Evolutionary conservation across 2,113 vertebrate species (phyloP), one percentile per base, ranked within the genome.

Genomic region (Pagrus major): DNA sequence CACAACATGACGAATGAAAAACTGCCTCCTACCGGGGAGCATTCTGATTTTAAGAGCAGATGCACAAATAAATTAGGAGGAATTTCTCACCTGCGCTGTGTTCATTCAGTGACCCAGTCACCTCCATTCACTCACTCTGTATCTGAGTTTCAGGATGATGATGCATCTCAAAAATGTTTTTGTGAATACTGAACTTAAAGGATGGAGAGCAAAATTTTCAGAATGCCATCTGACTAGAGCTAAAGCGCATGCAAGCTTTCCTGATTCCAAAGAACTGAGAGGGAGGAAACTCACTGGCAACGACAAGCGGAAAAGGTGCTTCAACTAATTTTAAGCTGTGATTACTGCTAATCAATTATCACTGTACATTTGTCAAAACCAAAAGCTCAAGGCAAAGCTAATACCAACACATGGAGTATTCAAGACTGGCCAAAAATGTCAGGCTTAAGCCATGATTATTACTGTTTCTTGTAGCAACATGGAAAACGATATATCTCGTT

Each of bases 221-320:
- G 7, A 35, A 14, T 5, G 0, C 16, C 15, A 51, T 51, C 8
- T 69, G 33, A 68, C 41, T 31, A 65, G 5, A 41, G 25, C 41
- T 18, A 46, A 70, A 54, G 9, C 27, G 9, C 12, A 16, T 10
- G 23, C 11, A 27, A 1, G 49, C 1, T n/a, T 59, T 23, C 8
- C 33, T 60, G 49, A 20, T 55, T 76, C 15, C 35, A 55, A 75
- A 33, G 6, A n/a, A 2, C 37, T 2, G 11, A 20, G 10, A 51
- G 14, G 5, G 68, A 12, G 16, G 20, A 39, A 47, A 47, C 12
- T 68, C 15, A 9, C 25, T 64, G 56, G 71, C 65, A 65, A 41
- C 10, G 23, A 47, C 42, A 49, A 72, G 41, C 74, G 54, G 54
- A 80, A 74, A 77, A 66, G 25, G 60, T 60, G 52, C 31, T 59